Conservation (phyloP, 2,888 invertebrate species). For the Taphrorychus bicolor region DNA sequence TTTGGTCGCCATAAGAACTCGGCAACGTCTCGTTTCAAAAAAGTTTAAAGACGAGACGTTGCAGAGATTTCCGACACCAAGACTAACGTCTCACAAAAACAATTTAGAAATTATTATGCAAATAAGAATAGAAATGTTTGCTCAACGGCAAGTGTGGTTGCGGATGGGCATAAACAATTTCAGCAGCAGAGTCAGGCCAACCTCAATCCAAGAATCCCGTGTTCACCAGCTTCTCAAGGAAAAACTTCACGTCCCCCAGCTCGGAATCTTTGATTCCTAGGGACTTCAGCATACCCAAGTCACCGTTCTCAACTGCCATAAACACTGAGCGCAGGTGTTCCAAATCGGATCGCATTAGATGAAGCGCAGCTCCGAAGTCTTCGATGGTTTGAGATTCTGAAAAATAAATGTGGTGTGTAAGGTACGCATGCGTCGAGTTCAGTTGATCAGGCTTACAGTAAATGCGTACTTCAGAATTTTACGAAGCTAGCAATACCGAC, state of each 20-base stretch:
- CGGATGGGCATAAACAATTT: conserved; percentile 72
- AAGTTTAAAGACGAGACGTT: conserved; percentile 10
- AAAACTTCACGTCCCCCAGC: conserved; percentile 93
- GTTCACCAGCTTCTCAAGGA: conserved; percentile 93
- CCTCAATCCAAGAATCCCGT: conserved; percentile 94
- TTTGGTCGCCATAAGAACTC: conserved; percentile 9
- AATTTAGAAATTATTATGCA: conserved; percentile 54
- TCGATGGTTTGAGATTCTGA: conserved; percentile 93
- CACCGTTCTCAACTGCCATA: conserved; percentile 95
- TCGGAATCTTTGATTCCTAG: conserved; percentile 95
- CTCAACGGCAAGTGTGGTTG: conserved; percentile 70
- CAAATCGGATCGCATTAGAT: conserved; percentile 85
- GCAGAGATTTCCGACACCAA: not conserved
- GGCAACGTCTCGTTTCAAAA: not conserved
- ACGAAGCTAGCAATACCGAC: too few relatives aligned
- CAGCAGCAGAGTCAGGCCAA: conserved; percentile 62
- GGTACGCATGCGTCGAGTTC: too few relatives aligned
- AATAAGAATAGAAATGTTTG: conserved; percentile 73
- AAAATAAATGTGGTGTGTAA: too few relatives aligned
- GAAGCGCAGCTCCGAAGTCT: conserved; percentile 89
- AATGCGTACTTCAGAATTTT: too few relatives aligned
- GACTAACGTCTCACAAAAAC: conserved; percentile 11
- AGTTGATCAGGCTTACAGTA: too few relatives aligned
- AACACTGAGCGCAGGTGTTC: conserved; percentile 94
- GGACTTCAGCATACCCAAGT: conserved; percentile 91